These are phyloP conservation scores for Chalcis sispes DNA, from an alignment of 2,888 invertebrate genomes.

Conservation along the genomic window DNA sequence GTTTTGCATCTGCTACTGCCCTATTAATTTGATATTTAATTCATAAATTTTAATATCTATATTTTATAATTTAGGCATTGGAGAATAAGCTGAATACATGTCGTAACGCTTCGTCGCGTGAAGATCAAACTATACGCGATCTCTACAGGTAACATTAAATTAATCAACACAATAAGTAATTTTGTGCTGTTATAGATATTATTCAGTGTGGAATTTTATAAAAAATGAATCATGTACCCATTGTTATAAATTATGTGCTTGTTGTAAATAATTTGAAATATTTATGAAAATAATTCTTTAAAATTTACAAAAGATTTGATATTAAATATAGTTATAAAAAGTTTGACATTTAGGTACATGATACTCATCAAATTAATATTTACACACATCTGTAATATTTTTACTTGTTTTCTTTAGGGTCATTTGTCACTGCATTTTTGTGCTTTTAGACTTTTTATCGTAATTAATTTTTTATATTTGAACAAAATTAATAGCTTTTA, in stretches of 20 bases:
- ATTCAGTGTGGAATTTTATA: conserved; percentile 34
- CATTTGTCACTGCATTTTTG: conserved; percentile 2
- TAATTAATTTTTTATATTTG: conserved; percentile 15
- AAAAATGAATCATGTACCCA: conserved; percentile 56
- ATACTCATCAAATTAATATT: conserved; percentile 41
- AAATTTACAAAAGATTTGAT: conserved; percentile 5
- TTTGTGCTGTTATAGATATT: conserved; percentile 54
- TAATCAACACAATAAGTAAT: conserved; percentile 57
- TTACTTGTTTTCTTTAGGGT: conserved; percentile 38
- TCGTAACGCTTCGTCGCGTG: conserved; percentile 72
- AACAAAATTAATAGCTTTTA: neutral
- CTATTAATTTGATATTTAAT: conserved; percentile 25
- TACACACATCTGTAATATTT: conserved; percentile 43
- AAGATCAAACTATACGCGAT: conserved; percentile 74
- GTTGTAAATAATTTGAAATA: conserved; percentile 7
- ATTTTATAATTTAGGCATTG: conserved; percentile 67
- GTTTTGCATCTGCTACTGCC: conserved; percentile 40
- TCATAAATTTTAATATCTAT: conserved; percentile 22
- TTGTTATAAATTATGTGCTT: neutral
- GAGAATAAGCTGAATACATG: conserved; percentile 74
- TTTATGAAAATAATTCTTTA: conserved; percentile 9
- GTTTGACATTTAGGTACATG: conserved; percentile 42
- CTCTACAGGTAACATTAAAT: conserved; percentile 74
- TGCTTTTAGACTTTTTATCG: conserved; percentile 39
- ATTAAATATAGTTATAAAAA: conserved; percentile 18